These are phyloP conservation scores for cat (Felis catus) DNA, from an alignment of 2,113 vertebrate genomes.

Conservation along the genomic window F.catus_Fca126_mat1.0 CM031420.1:122683001-122683500, in stretches of 20 bases:
- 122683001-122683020: background rate
- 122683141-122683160: accelerated
- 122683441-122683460: background rate
- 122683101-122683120: background rate
- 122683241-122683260: background rate
- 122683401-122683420: accelerated
- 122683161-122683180: background rate
- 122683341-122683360: background rate
- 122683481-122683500: background rate
- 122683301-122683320: background rate
- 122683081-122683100: background rate
- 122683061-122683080: background rate
- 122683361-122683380: accelerated
- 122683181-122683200: background rate
- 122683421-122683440: background rate
- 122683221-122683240: background rate
- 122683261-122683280: background rate
- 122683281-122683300: background rate
- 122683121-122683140: background rate
- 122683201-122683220: background rate
- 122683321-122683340: background rate
- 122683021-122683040: no score
- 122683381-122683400: background rate
- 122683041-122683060: background rate
- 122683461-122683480: background rate